These are phyloP conservation scores for Dryoscopus gambensis DNA, from an alignment of 2,113 vertebrate genomes.

Conservation along the genomic window DNA sequence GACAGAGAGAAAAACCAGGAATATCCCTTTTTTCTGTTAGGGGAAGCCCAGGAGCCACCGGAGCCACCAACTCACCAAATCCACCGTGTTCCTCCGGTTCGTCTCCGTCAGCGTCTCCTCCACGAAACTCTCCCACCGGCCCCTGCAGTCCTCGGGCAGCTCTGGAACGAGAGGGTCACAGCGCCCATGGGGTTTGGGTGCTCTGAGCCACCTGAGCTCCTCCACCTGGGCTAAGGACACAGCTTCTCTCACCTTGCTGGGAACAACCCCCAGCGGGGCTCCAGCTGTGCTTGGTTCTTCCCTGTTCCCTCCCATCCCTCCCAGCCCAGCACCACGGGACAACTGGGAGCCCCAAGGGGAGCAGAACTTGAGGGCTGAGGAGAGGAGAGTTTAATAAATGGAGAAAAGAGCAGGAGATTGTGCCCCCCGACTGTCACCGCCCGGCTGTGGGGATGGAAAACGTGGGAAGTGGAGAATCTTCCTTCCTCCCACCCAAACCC, in stretches of 20 bases:
- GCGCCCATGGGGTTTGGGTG: accelerated
- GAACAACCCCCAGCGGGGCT: neutral
- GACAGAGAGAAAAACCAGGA: neutral
- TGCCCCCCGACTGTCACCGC: neutral
- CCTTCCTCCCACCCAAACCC: neutral
- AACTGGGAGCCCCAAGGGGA: neutral
- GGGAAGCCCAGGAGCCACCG: neutral
- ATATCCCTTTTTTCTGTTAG: accelerated
- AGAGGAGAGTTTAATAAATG: neutral
- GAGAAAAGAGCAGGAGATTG: neutral
- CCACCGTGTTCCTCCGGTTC: slow-evolving; percentile 90
- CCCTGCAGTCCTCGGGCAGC: slow-evolving; percentile 90
- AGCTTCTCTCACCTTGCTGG: neutral
- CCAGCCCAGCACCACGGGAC: neutral
- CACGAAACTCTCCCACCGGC: slow-evolving; percentile 95
- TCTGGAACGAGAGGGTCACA: slow-evolving; percentile 64
- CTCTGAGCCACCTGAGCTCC: neutral
- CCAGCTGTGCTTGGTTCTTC: neutral
- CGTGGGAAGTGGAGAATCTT: neutral
- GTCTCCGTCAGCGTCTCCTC: slow-evolving; percentile 91
- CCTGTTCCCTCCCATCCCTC: neutral
- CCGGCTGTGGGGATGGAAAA: neutral
- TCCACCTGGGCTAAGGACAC: neutral
- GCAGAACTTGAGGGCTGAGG: neutral
- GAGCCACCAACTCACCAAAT: slow-evolving; percentile 79